Conservation (phyloP, 2,888 invertebrate genomes). For the Bursaphelenchus okinawaensis region DNA sequence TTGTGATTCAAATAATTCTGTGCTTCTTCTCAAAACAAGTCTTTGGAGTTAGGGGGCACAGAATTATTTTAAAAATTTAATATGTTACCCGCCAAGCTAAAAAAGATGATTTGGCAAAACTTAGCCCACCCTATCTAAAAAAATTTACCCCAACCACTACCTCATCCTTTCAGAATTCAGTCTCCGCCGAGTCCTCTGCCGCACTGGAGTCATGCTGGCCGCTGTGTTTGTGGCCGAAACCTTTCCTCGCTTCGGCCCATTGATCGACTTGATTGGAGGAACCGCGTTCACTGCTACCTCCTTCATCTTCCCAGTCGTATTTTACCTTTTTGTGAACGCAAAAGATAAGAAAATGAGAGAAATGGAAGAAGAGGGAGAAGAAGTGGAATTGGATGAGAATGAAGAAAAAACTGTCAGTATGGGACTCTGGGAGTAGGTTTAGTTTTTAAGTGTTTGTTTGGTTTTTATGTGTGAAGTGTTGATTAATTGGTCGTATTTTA, state of each 20-base stretch:
- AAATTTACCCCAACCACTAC: too few species aligned
- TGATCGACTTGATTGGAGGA: slow-evolving; percentile 20
- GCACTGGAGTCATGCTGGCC: not conserved
- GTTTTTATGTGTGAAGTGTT: too few species aligned
- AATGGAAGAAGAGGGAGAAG: not conserved
- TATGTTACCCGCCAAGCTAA: not conserved
- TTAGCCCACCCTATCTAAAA: too few species aligned
- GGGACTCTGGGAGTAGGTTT: not conserved
- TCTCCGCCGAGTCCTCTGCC: not conserved
- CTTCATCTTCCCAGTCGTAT: not conserved
- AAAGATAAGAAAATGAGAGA: not conserved
- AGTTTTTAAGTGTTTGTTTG: too few species aligned
- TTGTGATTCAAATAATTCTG: too few species aligned
- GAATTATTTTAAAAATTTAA: too few species aligned
- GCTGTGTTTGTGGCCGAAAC: slow-evolving; percentile 20
- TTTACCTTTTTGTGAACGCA: not conserved
- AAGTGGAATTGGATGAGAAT: not conserved
- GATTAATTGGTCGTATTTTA: too few species aligned
- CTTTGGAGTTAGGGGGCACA: too few species aligned
- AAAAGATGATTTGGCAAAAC: not conserved
- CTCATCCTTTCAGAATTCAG: too few species aligned
- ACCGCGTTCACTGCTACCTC: not conserved
- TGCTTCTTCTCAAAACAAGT: too few species aligned
- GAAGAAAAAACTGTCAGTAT: not conserved
- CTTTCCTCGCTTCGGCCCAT: slow-evolving; percentile 17